These are phyloP conservation scores for Chloroceryle amazona DNA, from an alignment of 2,797 vertebrate genomes.

Conservation along the genomic window DNA sequence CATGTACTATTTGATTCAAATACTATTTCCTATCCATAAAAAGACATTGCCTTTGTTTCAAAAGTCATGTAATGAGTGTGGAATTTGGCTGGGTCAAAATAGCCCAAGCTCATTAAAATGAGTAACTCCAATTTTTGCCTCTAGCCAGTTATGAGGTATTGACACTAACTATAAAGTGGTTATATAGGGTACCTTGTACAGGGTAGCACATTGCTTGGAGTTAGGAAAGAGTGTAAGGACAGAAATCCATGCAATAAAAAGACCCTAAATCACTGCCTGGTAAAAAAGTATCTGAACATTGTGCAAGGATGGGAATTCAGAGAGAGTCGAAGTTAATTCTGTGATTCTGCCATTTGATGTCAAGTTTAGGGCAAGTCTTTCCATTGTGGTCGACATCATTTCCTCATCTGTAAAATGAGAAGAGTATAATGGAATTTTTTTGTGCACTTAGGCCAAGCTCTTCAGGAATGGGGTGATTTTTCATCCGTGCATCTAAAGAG, in stretches of 20 bases:
- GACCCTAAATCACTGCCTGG: not conserved
- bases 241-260: not conserved
- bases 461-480: not conserved
- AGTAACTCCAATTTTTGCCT: not conserved
- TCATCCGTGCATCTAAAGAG: not conserved
- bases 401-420: not conserved
- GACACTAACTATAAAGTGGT: not conserved
- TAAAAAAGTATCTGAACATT: not conserved
- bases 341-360: not conserved
- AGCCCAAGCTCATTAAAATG: not conserved
- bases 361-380: not conserved
- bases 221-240: not conserved
- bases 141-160: not conserved
- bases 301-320: not conserved
- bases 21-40: not conserved
- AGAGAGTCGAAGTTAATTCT: not conserved
- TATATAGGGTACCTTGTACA: too few relatives aligned
- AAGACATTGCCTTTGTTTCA: conserved; percentile 9
- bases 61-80: not conserved
- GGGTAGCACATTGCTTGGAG: not conserved
- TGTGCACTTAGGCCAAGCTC: not conserved
- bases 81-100: not conserved
- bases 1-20: not conserved
- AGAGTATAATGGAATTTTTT: not conserved
- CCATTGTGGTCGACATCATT: not conserved